phyloP scores from a whole-genome alignment of 2,113 vertebrate genomes.

The Rutilus rutilus region DNA sequence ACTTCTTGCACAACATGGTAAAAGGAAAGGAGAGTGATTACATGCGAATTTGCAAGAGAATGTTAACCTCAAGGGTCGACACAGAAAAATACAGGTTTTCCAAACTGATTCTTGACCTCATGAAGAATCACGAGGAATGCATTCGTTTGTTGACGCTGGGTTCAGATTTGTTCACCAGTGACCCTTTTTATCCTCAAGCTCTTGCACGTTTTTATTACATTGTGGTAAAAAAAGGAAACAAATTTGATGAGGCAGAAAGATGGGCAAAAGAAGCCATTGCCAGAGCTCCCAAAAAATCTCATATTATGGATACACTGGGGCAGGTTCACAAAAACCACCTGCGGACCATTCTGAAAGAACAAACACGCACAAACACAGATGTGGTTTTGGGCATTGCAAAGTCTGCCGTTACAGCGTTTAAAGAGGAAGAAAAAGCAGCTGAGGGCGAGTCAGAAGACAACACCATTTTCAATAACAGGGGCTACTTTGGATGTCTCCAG shows the following conservation, averaged over 20 bases:
- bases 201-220: not conserved
- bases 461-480: not conserved
- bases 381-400: not conserved
- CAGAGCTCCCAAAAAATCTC: not conserved
- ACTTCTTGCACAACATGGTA: not conserved
- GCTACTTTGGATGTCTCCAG: not conserved
- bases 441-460: not conserved
- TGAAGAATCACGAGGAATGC: rapidly evolving
- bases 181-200: not conserved
- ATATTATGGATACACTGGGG: not conserved
- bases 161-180: not conserved
- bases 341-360: not conserved
- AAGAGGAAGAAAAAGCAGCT: not conserved
- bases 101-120: not conserved
- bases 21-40: not conserved
- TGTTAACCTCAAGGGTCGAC: not conserved
- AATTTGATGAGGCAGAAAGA: not conserved
- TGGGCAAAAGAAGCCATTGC: not conserved
- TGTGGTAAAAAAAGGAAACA: not conserved
- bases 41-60: not conserved
- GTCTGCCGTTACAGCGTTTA: not conserved
- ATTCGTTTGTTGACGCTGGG: not conserved
- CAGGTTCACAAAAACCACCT: not conserved
- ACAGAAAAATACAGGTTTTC: not conserved
- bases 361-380: rapidly evolving